Base-by-base conservation (phyloP, 2,113 vertebrate species). In the Speoplatyrhinus poulsoni region DNA sequence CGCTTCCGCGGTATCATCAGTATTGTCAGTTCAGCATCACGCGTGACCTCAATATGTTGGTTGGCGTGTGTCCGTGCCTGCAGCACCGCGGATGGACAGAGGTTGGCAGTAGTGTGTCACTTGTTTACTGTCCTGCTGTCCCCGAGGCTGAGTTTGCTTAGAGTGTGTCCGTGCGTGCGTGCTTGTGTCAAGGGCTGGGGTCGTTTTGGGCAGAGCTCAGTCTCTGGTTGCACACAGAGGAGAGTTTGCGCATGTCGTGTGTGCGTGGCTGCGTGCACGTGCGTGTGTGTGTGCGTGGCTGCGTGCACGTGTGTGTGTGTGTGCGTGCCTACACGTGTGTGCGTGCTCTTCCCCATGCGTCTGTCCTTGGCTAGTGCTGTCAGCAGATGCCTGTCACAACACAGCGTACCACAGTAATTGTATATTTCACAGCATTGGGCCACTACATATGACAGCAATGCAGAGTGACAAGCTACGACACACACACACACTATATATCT, bases 361-460 rank as follows among this genome's bases (percentile, higher is more conserved):
- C 79, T 65, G 76, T 85, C 67, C 76, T 69, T 69, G 73, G 72
- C 83, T 72, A 66, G 75, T 73, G 81, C 77, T 89, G 86, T 90
- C 86, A 90, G 82, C 72, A 77, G 82, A 85, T 75, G 85, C 87
- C 80, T 92, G 90, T 92, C 90, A 92, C 90, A 92, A 92, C 86
- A 91, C 85, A 47, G 82, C 77, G 82, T 85, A 85, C 86, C 82
- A 81, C 87, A 83, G 87, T 91, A 92, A 92, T 90, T 85, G 90
- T 91, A 86, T 87, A 89, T 88, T 89, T 90, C 86, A 90, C 89
- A 89, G 90, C 78, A 88, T 79, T 82, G 68, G 36, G 70, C 60
- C 71, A 55, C 19, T 17, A 63, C 69, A 1, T 77, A 79, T 85
- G 84, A 89, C 61, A 77, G 60, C 64, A 65, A 91, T 69, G 64